Evolutionary conservation across 2,888 invertebrate species (phyloP).

Genomic region (Macrosoma leucophasiata): DNA sequence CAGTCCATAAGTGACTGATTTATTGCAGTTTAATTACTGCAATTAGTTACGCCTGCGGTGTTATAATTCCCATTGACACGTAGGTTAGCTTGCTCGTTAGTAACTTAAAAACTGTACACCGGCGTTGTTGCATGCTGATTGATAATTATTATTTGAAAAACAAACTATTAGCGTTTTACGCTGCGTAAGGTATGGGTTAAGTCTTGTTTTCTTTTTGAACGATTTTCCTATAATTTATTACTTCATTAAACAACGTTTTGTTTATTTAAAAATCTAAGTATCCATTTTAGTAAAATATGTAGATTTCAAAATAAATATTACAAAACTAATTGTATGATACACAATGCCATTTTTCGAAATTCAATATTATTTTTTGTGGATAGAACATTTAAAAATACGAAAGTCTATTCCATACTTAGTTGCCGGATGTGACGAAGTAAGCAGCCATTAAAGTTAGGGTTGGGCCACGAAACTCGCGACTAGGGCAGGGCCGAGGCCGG

Average conservation of each 20-base stretch:
- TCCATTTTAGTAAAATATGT: no score
- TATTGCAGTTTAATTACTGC: conserved; percentile 53
- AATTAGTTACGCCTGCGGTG: conserved; percentile 58
- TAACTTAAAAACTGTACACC: conserved; percentile 27
- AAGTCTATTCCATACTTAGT: conserved; percentile 49
- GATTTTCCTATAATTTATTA: no score
- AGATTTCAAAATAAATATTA: no score
- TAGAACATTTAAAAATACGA: no score
- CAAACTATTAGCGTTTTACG: conserved; percentile 29
- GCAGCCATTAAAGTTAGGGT: conserved; percentile 77
- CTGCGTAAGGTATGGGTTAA: no score
- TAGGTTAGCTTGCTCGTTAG: conserved; percentile 25
- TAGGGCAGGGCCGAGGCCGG: conserved; percentile 64
- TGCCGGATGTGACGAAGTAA: conserved; percentile 62
- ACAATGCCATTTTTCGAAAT: no score
- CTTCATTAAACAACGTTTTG: no score
- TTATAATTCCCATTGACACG: conserved; percentile 35
- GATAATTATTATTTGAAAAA: conserved; percentile 28
- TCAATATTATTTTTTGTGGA: no score
- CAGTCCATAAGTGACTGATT: conserved; percentile 48
- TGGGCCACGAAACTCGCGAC: conserved; percentile 63
- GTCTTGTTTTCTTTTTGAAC: no score
- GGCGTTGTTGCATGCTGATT: conserved; percentile 30
- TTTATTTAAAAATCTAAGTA: no score
- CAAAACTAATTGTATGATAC: no score